Evolutionary conservation across 2,797 vertebrate species (phyloP).

Genomic region (Pseudochirops cupreus): DNA sequence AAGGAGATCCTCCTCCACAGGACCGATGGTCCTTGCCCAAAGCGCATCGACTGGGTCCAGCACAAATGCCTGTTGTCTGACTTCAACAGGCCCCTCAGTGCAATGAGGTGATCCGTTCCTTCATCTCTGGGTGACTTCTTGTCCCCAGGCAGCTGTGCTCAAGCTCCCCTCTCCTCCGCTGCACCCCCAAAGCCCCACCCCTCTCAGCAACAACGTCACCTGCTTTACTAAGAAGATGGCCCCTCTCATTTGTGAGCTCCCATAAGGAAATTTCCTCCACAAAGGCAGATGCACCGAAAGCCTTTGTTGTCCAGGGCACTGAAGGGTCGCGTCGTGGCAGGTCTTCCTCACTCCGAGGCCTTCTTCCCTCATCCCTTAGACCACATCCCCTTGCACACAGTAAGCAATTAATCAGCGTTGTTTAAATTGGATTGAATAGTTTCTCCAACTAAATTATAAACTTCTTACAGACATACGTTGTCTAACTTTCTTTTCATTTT

Average conservation of each 20-base stretch:
- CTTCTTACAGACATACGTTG: background rate
- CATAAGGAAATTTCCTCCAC: too few relatives aligned
- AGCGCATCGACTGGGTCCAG: background rate
- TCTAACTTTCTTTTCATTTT: conserved; percentile 2
- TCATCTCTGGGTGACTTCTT: background rate
- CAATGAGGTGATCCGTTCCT: background rate
- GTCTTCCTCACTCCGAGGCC: too few relatives aligned
- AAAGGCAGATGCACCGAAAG: background rate
- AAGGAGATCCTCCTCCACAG: background rate
- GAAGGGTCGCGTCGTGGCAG: background rate
- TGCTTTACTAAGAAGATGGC: too few relatives aligned
- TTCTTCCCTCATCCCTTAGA: background rate
- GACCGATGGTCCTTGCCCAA: background rate
- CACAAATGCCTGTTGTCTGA: background rate
- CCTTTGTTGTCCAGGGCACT: too few relatives aligned
- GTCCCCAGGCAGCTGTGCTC: background rate
- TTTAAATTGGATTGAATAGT: background rate
- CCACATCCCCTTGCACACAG: background rate
- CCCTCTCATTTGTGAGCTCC: background rate
- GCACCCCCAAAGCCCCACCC: background rate
- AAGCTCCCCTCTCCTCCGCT: background rate
- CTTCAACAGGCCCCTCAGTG: too few relatives aligned
- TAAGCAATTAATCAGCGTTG: background rate
- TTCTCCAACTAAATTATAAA: background rate
- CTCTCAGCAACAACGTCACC: background rate